Evolutionary conservation across 1,140 invertebrate species (phyloP), one percentile per base, ranked within the genome.

Genomic region (Liolophura sinensis): DNA sequence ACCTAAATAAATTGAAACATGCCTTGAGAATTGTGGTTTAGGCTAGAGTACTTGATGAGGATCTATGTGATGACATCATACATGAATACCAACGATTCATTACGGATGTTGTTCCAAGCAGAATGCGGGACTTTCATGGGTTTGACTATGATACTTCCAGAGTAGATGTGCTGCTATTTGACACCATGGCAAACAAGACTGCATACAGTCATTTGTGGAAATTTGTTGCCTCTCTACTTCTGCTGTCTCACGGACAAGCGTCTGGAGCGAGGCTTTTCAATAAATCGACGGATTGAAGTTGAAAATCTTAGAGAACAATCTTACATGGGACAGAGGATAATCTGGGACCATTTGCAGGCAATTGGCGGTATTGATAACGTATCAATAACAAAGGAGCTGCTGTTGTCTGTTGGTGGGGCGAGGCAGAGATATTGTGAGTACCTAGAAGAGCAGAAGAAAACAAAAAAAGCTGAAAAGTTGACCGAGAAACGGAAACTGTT

Each of bases 171-270:
- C 62, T 76, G 56, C 65, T 59, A 4, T 64, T 40, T 40, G 31
- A 56, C 15, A 12, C n/a, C 24, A 58, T 68, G 63, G 50, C 22
- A 49, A 22, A 22, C n/a, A 22, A 14, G 12, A 51, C 62, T 20
- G 25, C 52, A 18, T 68, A 65, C 20, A 47, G 20, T 22, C 47
- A 65, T 12, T 27, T 75, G 24, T 69, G 60, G 62, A 50, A 20
- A 15, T 55, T 77, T 20, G 61, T 73, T 14, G 59, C 62, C 20
- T 47, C 60, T 14, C 20, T 74, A 0, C 57, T 77, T 14, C 20
- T 70, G 22, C 67, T 77, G 27, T 73, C 65, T 11, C 73, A 78
- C 72, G 73, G 73, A 4, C 62, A 78, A 18, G 73, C 74, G 16
- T 18, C 55, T 40, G 74, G 72, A 75, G 56, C 54, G 72, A 20